Evolutionary conservation across 2,113 vertebrate genomes (phyloP).

Genomic region (Chloropsis hardwickii): DNA sequence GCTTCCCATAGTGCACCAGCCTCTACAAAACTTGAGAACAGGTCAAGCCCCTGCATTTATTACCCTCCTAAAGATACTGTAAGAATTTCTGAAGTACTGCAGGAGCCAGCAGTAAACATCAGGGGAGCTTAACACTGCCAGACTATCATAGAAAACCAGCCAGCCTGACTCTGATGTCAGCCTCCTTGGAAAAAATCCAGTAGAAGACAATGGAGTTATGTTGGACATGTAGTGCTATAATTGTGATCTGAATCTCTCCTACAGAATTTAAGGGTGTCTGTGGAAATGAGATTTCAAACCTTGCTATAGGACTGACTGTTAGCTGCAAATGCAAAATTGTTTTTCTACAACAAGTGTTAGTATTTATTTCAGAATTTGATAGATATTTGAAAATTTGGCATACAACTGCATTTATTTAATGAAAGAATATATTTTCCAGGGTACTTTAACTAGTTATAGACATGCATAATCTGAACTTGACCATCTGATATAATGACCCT

Average conservation of each 20-base stretch:
- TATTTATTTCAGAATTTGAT: background rate
- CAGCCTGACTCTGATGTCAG: slow-evolving; percentile 8
- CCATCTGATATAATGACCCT: background rate
- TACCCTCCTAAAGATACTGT: background rate
- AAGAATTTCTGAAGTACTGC: background rate
- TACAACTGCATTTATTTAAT: background rate
- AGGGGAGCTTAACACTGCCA: background rate
- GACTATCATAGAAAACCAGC: background rate
- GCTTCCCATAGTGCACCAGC: background rate
- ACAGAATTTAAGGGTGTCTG: background rate
- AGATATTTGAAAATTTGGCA: background rate
- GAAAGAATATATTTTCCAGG: background rate
- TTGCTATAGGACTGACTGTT: background rate
- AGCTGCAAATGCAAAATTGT: background rate
- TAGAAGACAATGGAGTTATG: background rate
- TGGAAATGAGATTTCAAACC: background rate
- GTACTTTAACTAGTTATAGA: background rate
- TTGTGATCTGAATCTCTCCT: background rate
- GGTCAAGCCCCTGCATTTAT: background rate
- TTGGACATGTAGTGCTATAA: background rate
- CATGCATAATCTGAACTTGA: background rate
- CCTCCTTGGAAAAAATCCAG: slow-evolving; percentile 14
- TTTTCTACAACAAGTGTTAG: background rate
- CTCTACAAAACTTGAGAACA: background rate
- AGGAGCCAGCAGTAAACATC: background rate